Evolutionary conservation across 2,797 vertebrate species (phyloP).

Genomic region (Enteromius anoplus): DNA sequence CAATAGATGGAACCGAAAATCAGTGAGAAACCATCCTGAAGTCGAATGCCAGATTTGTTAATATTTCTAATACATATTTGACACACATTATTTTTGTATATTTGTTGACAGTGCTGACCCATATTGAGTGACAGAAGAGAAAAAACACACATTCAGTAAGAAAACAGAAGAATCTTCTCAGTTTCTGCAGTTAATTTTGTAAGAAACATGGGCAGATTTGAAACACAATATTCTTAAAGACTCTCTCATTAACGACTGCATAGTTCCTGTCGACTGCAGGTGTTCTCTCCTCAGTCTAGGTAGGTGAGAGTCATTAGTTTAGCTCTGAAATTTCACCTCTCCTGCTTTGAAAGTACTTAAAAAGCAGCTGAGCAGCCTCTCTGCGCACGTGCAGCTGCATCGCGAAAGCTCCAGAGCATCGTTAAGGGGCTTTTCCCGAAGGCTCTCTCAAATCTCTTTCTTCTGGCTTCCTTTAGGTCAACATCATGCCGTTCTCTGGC

Average conservation of each 20-base stretch:
- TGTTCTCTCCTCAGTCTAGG: conserved; percentile 34
- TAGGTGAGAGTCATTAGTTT: conserved; percentile 44
- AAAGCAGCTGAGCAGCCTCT: conserved; percentile 40
- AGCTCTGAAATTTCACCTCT: conserved; percentile 46
- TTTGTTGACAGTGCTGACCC: not conserved
- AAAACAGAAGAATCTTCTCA: not conserved
- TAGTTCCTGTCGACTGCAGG: conserved; percentile 24
- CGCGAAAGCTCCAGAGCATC: conserved; percentile 9
- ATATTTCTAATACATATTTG: conserved; percentile 18
- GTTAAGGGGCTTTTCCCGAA: conserved; percentile 28
- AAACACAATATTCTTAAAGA: conserved; percentile 11
- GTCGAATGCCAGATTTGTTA: conserved; percentile 25
- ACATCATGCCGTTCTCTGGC: conserved; percentile 45
- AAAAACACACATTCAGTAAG: not conserved
- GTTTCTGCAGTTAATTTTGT: not conserved
- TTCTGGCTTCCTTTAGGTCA: conserved; percentile 37
- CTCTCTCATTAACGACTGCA: not conserved
- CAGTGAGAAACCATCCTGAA: conserved; percentile 9
- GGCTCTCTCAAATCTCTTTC: conserved; percentile 19
- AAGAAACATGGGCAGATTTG: not conserved
- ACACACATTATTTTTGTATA: not conserved
- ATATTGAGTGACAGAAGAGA: not conserved
- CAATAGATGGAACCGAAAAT: conserved; percentile 12
- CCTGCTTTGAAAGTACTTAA: conserved; percentile 49
- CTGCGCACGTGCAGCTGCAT: conserved; percentile 34